Conservation (phyloP, 2,113 vertebrate species). For the Lagopus leucura region DNA sequence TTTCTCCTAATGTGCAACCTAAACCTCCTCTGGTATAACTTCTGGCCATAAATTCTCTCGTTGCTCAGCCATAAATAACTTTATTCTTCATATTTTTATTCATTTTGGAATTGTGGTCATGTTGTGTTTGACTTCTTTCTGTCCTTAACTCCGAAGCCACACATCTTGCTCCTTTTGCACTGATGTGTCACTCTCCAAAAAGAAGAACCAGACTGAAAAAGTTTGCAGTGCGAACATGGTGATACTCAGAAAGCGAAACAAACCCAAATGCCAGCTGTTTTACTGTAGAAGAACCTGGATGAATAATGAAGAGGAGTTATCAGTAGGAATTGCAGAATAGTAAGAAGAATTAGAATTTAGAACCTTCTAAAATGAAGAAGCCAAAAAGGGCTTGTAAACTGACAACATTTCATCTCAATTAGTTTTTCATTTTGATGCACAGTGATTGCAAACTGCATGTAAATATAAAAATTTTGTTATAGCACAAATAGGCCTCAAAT, state of each 20-base stretch:
- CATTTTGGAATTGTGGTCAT: not conserved
- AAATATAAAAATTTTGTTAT: not conserved
- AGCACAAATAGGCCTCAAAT: not conserved
- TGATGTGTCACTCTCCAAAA: not conserved
- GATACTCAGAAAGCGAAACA: not conserved
- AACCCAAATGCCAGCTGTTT: not conserved
- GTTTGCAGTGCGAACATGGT: not conserved
- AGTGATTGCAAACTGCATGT: not conserved
- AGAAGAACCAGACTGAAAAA: not conserved
- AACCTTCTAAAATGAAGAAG: not conserved
- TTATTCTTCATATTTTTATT: not conserved
- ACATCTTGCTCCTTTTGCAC: not conserved
- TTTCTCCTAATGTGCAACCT: too few species aligned
- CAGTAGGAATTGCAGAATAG: not conserved
- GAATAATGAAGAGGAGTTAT: not conserved
- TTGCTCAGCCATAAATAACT: too few species aligned
- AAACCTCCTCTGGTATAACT: too few species aligned
- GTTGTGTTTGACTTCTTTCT: not conserved
- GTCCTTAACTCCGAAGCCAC: not conserved
- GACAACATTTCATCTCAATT: not conserved
- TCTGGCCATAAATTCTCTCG: too few species aligned
- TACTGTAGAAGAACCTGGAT: not conserved
- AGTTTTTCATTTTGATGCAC: not conserved
- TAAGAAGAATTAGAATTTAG: not conserved
- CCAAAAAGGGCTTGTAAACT: not conserved